Base-by-base conservation (phyloP, 1,140 invertebrate genomes). In the Andricus grossulariae region DNA sequence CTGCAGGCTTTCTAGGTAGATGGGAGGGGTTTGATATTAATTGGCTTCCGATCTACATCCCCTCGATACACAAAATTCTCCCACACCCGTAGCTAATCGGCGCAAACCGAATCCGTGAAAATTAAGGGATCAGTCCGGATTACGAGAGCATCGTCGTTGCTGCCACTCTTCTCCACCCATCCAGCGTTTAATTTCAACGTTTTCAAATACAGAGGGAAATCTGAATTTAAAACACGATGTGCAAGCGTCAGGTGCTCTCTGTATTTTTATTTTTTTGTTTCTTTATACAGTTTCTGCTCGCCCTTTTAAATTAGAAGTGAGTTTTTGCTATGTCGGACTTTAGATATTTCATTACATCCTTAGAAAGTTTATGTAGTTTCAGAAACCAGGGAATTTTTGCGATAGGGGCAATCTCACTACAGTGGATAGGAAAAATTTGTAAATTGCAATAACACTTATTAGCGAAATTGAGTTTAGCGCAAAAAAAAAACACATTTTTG, bases 1-100 rank as follows among this genome's bases (percentile, higher is more conserved):
- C 54, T 50, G 60, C 73, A 66, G 60, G 60, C 60, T 32, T 39
- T 16, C 32, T 32, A 25, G 11, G 75, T 55, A 39, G 75, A 78
- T 79, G 80, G 81, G 86, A 80, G 76, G 76, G 72, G 77, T 71
- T 75, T 80, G 77, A 84, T 90, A 90, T 90, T 91, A 91, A 91
- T 91, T 89, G 87, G 88, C 88, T 90, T 90, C 88, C 88, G 86
- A 91, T 90, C 85, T 77, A 76, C 75, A 55, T 77, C 81, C 77
- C 80, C 78, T 81, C 80, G 79, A 78, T 81, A 79, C 79, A 73
- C 80, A 71, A 73, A 70, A 74, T 77, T 75, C 73, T 73, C 57
- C 75, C 76, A 71, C 60, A 71, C 55, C 66, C 77, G 72, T 54
- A 60, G 60, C 60, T 66, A 66, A 66, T 66, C 60, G 60, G 60